These are phyloP conservation scores for Camponotus vicinus DNA, from an alignment of 1,140 invertebrate species.

Conservation along the genomic window DNA sequence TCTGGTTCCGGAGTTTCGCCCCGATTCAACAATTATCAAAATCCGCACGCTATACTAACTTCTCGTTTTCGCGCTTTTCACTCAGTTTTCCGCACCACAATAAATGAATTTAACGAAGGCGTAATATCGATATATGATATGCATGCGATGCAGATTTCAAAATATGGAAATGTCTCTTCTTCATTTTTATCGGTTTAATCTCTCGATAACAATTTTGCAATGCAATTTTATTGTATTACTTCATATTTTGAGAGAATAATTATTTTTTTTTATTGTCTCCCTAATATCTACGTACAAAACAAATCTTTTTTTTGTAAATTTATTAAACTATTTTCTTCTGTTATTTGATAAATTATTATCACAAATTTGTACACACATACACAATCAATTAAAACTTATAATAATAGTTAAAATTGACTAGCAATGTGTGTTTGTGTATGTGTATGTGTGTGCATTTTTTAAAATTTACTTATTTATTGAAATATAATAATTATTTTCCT, in stretches of 20 bases:
- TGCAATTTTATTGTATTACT: background rate
- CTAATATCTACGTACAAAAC: background rate
- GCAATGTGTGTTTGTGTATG: too few species aligned
- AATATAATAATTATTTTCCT: too few species aligned
- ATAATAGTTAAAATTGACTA: too few species aligned
- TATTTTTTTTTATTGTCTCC: background rate
- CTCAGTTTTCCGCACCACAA: background rate
- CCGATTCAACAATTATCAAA: slow-evolving; percentile 51
- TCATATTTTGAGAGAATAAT: background rate
- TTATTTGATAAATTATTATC: background rate
- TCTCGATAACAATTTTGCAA: background rate
- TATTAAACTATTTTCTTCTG: background rate
- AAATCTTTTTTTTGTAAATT: background rate
- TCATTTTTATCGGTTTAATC: background rate
- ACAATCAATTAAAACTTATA: slow-evolving; percentile 20
- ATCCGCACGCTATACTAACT: background rate
- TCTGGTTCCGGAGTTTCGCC: slow-evolving; percentile 2
- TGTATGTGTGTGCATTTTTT: too few species aligned
- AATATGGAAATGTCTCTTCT: background rate
- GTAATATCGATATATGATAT: background rate
- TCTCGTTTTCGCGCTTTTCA: background rate
- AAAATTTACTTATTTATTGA: too few species aligned
- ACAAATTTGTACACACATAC: background rate
- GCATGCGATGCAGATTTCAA: background rate
- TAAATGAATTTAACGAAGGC: slow-evolving; percentile 22